Conservation (phyloP, 30 jellyfish, hydroid and myxozoan species). For the Mastigias papua region DNA sequence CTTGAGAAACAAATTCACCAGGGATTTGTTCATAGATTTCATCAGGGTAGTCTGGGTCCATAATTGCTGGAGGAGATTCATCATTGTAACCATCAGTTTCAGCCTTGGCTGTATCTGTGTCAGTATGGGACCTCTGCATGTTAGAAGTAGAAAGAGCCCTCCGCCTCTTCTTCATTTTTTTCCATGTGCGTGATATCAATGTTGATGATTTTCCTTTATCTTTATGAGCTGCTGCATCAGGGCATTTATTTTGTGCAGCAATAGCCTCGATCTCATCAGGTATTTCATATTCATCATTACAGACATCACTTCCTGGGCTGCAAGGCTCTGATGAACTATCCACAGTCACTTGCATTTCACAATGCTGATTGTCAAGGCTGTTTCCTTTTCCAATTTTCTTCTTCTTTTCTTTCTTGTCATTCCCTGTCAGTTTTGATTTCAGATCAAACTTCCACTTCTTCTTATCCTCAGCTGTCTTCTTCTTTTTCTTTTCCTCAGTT, state of each 20-base stretch:
- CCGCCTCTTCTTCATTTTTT: slow-evolving; percentile 63
- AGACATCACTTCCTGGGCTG: slow-evolving; percentile 51
- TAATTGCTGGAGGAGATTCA: slow-evolving; percentile 31
- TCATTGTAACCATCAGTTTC: background rate
- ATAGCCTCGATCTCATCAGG: slow-evolving; percentile 15
- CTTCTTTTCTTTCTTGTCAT: slow-evolving; percentile 54
- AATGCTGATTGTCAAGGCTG: background rate
- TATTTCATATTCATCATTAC: slow-evolving; percentile 55
- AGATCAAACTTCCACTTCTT: slow-evolving; percentile 47
- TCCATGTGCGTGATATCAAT: slow-evolving; percentile 70
- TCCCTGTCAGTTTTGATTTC: slow-evolving; percentile 16
- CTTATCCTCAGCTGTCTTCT: slow-evolving; percentile 42
- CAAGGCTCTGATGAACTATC: slow-evolving; percentile 35
- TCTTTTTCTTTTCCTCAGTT: background rate
- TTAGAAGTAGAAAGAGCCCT: slow-evolving; percentile 49
- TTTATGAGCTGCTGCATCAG: slow-evolving; percentile 17
- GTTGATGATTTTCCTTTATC: slow-evolving; percentile 46
- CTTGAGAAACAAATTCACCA: slow-evolving; percentile 62
- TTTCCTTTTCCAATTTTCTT: slow-evolving; percentile 32
- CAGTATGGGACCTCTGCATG: slow-evolving; percentile 20
- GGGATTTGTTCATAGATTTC: slow-evolving; percentile 69
- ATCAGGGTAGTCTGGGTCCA: slow-evolving; percentile 54
- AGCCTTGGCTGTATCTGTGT: background rate
- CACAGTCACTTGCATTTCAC: background rate
- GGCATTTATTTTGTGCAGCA: slow-evolving; percentile 27